A percentile compares a stretch with the other conserved stretches of the same genome.
phyloP scores from a whole-genome alignment of 2,888 invertebrate species.

The Yponomeuta evonymella region DNA sequence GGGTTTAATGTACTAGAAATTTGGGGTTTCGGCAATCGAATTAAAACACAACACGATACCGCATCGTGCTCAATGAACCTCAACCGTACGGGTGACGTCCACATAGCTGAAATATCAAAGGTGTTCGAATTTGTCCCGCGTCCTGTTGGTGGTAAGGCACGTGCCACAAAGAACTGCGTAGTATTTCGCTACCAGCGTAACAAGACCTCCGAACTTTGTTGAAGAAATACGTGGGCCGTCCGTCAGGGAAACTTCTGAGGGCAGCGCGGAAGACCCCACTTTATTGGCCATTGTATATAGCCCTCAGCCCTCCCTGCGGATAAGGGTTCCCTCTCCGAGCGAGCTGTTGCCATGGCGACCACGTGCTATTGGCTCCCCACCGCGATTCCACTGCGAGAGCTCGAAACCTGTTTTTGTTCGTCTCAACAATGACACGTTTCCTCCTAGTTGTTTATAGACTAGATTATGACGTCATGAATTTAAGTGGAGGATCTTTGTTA shows the following conservation, averaged over 20 bases:
- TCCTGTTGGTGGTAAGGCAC: slow-evolving; percentile 5
- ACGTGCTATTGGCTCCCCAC: slow-evolving; percentile 68
- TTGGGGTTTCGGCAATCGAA: not conserved
- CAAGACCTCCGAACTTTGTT: slow-evolving; percentile 5
- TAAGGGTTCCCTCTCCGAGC: slow-evolving; percentile 52
- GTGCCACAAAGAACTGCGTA: slow-evolving; percentile 13
- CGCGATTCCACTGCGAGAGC: slow-evolving; percentile 35
- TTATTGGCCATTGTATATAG: slow-evolving; percentile 46
- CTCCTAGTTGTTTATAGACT: slow-evolving; percentile 28
- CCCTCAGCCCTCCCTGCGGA: slow-evolving; percentile 46
- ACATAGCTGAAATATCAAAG: slow-evolving; percentile 9
- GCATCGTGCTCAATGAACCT: slow-evolving; percentile 1
- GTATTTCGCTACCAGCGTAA: not conserved
- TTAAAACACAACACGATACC: not conserved
- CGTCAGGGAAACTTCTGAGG: slow-evolving; percentile 27
- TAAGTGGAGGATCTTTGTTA: slow-evolving; percentile 9
- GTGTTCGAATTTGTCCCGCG: slow-evolving; percentile 15
- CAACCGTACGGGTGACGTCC: not conserved
- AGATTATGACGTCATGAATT: slow-evolving; percentile 34
- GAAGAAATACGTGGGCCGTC: not conserved
- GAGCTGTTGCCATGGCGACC: slow-evolving; percentile 57
- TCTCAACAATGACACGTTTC: not conserved
- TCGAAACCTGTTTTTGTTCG: slow-evolving; percentile 35
- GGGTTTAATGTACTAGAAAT: not conserved
- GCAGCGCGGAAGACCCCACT: slow-evolving; percentile 39